Base-by-base conservation (phyloP, 2,113 vertebrate genomes). In the Pandion haliaetus region DNA sequence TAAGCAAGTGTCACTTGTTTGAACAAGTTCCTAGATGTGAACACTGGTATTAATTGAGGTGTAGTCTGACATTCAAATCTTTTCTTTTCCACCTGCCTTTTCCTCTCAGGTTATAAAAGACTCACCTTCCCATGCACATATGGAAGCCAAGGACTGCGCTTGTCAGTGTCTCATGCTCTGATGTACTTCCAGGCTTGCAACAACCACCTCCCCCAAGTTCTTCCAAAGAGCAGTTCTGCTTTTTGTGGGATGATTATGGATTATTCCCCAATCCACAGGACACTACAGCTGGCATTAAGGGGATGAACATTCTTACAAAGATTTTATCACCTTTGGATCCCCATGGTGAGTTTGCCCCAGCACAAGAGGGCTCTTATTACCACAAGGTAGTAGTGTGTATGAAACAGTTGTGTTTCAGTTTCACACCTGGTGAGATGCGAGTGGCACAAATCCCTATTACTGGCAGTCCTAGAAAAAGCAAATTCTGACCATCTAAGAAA, bases 101-200 rank as follows among this genome's bases (percentile, higher is more conserved):
- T 42, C 38, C 34, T 52, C 52, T 57, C 61, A 72, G n/a, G 19
- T 47, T 76, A 28, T 12, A 12, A n/a, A 50, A 77, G 45, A 18
- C 40, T 83, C 2, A 0, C 55, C 19, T 40, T 71, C 24, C 74
- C 0, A 0, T 7, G 13, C 5, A 1, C 38, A 4, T 2, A 0
- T 3, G n/a, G 77, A 61, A 74, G 90, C 66, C 58, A 42, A 82
- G 36, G 34, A 34, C 55, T 2, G 2, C 14, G 34, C 32, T 79
- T 66, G 42, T 72, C 86, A 38, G 15, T 2, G 19, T 61, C 80
- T 59, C 61, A 5, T 0, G 4, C 31, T 36, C 54, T 44, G 47
- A 49, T 34, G 74, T n/a, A 5, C 61, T 52, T 72, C 59, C 73
- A 77, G 40, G n/a, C 62, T 86, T 17, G 1, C 57, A 47, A 23